Evolutionary conservation across 2,888 invertebrate genomes (phyloP).

Genomic region (Gastracanthus pulcherrimus): DNA sequence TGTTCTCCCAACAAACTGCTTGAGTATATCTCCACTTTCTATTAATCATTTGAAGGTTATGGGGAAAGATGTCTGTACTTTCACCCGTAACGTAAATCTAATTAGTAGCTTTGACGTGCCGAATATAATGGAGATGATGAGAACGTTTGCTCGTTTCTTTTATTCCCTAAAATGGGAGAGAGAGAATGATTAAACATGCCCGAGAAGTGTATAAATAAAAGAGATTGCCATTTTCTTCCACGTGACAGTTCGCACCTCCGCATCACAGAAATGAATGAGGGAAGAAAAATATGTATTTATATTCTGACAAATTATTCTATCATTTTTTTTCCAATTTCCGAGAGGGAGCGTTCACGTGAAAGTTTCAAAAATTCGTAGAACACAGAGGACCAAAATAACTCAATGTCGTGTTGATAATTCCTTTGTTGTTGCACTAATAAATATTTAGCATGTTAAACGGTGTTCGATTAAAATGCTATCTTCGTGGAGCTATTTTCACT

Average conservation of each 20-base stretch:
- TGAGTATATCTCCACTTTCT: background rate
- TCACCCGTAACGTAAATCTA: background rate
- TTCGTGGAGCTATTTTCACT: background rate
- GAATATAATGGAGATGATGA: conserved; percentile 51
- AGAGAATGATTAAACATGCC: conserved; percentile 15
- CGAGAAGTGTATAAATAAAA: conserved; percentile 28
- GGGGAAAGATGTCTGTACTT: background rate
- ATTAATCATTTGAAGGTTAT: background rate
- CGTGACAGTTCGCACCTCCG: background rate
- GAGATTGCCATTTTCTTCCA: conserved; percentile 34
- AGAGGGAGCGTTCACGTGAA: background rate
- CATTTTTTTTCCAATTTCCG: background rate
- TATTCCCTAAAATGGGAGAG: background rate
- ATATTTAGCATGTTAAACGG: conserved; percentile 3
- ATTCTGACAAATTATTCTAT: background rate
- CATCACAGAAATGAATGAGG: no score
- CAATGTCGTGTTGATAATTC: no score
- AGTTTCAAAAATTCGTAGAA: no score
- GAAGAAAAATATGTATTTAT: background rate
- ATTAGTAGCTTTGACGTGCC: conserved; percentile 55
- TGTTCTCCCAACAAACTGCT: background rate
- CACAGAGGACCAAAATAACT: no score
- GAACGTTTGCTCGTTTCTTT: conserved; percentile 9
- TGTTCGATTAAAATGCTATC: background rate
- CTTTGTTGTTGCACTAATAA: background rate